Base-by-base conservation (phyloP, 64 coral and sea anemone genomes). In the Platygyra sinensis region DNA sequence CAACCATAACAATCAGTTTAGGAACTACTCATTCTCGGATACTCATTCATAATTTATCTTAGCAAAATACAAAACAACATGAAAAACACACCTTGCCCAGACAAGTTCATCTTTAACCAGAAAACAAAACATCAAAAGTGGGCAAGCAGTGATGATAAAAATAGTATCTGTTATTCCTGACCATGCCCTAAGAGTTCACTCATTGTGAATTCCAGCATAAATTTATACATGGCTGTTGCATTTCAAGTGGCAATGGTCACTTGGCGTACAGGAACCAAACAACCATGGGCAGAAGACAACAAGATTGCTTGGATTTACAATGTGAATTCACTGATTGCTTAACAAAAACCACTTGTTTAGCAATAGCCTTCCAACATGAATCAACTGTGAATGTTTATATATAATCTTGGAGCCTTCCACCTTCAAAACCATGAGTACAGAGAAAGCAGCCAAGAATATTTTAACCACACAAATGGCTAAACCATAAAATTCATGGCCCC, bases 31-130 rank as follows among this genome's bases (percentile, higher is more conserved):
- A n/a, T n/a, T n/a, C n/a, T n/a, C n/a, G n/a, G n/a, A n/a, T 69
- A 69, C 81, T 7, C n/a, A 52, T 85, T 60, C 33, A 85, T 72
- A 50, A 85, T 85, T 85, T 71, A 85, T 72, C 10, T 24, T 72
- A 20, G 33, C 22, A 15, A 51, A 49, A 16, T 38, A n/a, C 27
- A 83, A 71, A 85, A 69, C 80, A 83, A 63, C 9, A 22, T 67
- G 7, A 62, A 19, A 60, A 85, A 63, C 81, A 27, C 22, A 85
- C 81, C 81, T 85, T 51, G 62, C 19, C 36, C 67, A 16, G 63
- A 65, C 24, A 85, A 71, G 4, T 69, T 28, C 81, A 85, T 85
- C 38, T 51, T 71, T 11, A 50, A 71, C 20, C 60, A 50, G 63
- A 67, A 20, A 67, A 25, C 63, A 67, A 67, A 67, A 67, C 32